These are phyloP conservation scores for Hippocampus mohnikei DNA, from an alignment of 2,113 vertebrate species.

Conservation along the genomic window DNA sequence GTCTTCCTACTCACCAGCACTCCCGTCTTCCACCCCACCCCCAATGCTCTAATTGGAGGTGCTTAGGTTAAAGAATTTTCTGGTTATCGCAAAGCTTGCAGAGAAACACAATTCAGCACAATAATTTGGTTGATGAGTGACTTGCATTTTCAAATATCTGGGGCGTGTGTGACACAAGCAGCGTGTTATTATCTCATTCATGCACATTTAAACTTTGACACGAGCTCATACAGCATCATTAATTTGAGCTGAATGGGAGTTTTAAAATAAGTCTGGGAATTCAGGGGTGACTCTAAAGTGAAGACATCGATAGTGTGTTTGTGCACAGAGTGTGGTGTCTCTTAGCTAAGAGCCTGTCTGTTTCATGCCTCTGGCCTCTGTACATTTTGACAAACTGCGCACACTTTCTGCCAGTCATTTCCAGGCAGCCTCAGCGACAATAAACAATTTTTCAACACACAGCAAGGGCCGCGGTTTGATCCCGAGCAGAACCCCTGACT, in stretches of 20 bases:
- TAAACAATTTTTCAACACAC: constrained; percentile 54
- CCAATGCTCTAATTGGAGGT: constrained; percentile 69
- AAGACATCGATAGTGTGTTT: constrained; percentile 47
- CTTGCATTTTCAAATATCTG: constrained; percentile 66
- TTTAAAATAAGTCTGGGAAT: constrained; percentile 28
- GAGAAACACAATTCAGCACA: constrained; percentile 58
- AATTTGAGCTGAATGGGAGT: constrained; percentile 44
- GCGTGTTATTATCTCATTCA: constrained; percentile 57
- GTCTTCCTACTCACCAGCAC: neutral
- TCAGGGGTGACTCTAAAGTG: constrained; percentile 29
- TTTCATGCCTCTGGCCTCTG: constrained; percentile 59
- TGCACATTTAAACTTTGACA: constrained; percentile 57
- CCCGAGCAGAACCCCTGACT: constrained; percentile 79
- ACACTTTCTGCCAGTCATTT: constrained; percentile 66
- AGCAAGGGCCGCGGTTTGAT: constrained; percentile 74
- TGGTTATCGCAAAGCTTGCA: constrained; percentile 70
- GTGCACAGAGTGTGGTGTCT: constrained; percentile 58
- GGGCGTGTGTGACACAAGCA: constrained; percentile 36
- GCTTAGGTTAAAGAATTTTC: constrained; percentile 71
- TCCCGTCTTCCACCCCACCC: constrained; percentile 13
- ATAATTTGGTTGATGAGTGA: constrained; percentile 55
- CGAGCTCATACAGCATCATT: constrained; percentile 36
- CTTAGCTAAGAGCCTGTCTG: constrained; percentile 54
- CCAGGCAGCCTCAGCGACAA: constrained; percentile 76
- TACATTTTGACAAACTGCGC: constrained; percentile 63